These are phyloP conservation scores for Drosophila jambulina DNA, from an alignment of 1,140 invertebrate genomes.

Conservation along the genomic window DNA sequence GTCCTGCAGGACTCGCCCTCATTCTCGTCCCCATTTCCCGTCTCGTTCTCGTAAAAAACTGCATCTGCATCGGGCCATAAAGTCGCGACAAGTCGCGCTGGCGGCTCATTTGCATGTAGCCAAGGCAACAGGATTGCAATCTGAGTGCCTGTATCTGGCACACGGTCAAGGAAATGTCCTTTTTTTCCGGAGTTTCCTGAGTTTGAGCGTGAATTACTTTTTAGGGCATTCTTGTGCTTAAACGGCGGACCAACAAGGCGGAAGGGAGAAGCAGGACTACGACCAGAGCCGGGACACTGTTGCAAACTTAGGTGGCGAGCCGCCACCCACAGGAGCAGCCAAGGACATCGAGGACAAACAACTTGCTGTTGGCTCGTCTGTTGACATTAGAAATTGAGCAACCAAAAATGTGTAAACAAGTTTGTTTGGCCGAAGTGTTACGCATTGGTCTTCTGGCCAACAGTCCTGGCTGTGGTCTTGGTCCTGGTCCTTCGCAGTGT, in stretches of 20 bases:
- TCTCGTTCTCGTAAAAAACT: slow-evolving; percentile 44
- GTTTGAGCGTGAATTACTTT: slow-evolving; percentile 42
- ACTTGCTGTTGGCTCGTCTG: slow-evolving; percentile 57
- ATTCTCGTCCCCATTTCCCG: slow-evolving; percentile 1
- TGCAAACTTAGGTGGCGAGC: slow-evolving; percentile 21
- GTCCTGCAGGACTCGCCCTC: not conserved
- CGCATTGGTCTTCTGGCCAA: slow-evolving; percentile 36
- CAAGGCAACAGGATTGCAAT: slow-evolving; percentile 16
- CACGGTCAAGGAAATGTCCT: slow-evolving; percentile 52
- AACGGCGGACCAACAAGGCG: slow-evolving; percentile 33
- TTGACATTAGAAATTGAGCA: slow-evolving; percentile 83
- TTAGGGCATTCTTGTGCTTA: slow-evolving; percentile 23
- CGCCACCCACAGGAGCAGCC: slow-evolving; percentile 34
- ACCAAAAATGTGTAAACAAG: slow-evolving; percentile 82
- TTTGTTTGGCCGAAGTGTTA: slow-evolving; percentile 76
- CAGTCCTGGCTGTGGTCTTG: slow-evolving; percentile 6
- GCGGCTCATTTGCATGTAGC: slow-evolving; percentile 68
- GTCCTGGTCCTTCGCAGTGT: not conserved
- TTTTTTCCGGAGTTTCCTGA: not conserved
- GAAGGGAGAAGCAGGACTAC: slow-evolving; percentile 14
- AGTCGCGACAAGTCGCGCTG: slow-evolving; percentile 39
- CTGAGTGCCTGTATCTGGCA: slow-evolving; percentile 26
- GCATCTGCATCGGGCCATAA: slow-evolving; percentile 69
- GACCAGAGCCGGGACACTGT: slow-evolving; percentile 1
- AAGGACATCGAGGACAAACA: slow-evolving; percentile 70